Base-by-base conservation (phyloP, 2,888 invertebrate species). In the Pemphredon lugubris region DNA sequence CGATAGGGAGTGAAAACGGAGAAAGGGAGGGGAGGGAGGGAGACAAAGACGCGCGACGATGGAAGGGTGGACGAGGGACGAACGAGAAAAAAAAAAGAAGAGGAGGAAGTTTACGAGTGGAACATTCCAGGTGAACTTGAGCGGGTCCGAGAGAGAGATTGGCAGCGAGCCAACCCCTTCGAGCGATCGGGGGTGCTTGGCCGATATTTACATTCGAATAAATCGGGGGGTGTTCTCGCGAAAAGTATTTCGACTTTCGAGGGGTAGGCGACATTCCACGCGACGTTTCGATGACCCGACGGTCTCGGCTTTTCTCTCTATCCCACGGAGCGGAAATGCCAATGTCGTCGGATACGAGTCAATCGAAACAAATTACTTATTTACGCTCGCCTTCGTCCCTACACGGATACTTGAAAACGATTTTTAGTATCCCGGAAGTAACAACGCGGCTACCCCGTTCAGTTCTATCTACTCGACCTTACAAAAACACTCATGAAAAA, bases 191-290 rank as follows among this genome's bases (percentile, higher is more conserved):
- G n/a, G 65, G 53, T 75, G 75, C 71, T 81, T 83, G 77, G 59
- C 77, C 77, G 81, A 85, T 82, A 83, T 85, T 85, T 81, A 77
- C 75, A 68, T 66, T 60, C 34, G 59, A 39, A 63, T 61, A 44
- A 63, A 78, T 64, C 65, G 75, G 13, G 75, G 13, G 44, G 64
- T 60, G 45, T 59, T 53, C 26, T 37, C 48, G 54, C 34, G 40
- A 51, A 54, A 14, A 34, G 18, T 66, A 42, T 54, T 61, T 51
- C 58, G 34, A 40, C n/a, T 32, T 39, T 34, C 34, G 23, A 14
- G 2, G 6, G 20, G 23, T 7, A 11, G 20, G 2, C 50, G n/a
- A 5, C 18, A 44, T 9, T 5, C n/a, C 13, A 2, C 32, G 39
- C 30, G 40, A 57, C 50, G 58, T 50, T 57, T 57, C 23, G 26